Conservation (phyloP, 2,888 invertebrate genomes). For the Sphaeridia pumilis region DNA sequence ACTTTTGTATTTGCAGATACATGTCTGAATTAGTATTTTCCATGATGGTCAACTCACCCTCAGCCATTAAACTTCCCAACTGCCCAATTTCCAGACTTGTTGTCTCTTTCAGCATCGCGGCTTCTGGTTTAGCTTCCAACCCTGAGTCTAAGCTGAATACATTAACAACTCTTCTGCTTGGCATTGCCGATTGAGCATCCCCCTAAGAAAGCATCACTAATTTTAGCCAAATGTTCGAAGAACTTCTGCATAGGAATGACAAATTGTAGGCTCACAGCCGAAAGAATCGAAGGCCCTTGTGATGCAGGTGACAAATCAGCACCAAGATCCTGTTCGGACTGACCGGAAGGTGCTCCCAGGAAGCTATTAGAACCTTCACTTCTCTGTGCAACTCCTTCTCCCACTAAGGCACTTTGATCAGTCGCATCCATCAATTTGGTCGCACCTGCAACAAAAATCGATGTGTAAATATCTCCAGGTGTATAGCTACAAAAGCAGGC, state of each 20-base stretch:
- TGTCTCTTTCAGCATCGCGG: slow-evolving; percentile 42
- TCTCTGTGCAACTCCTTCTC: slow-evolving; percentile 4
- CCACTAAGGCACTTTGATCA: slow-evolving; percentile 20
- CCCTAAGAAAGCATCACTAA: slow-evolving; percentile 10
- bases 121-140: slow-evolving; percentile 21
- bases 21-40: neutral
- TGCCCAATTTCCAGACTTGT: slow-evolving; percentile 49
- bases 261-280: slow-evolving; percentile 15
- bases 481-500: slow-evolving; percentile 17
- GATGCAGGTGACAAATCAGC: slow-evolving; percentile 30
- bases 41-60: slow-evolving; percentile 17
- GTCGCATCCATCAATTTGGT: slow-evolving; percentile 21
- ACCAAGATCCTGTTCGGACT: neutral
- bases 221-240: neutral
- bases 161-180: slow-evolving; percentile 21
- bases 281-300: slow-evolving; percentile 31
- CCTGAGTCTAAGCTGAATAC: slow-evolving; percentile 35
- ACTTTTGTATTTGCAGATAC: too few relatives aligned
- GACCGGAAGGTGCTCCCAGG: neutral
- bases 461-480: neutral
- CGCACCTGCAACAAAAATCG: neutral
- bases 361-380: neutral
- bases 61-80: slow-evolving; percentile 36
- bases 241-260: neutral
- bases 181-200: slow-evolving; percentile 7